These are phyloP conservation scores for Antheraea mylitta DNA, from an alignment of 1,140 invertebrate genomes.

Conservation along the genomic window DNA sequence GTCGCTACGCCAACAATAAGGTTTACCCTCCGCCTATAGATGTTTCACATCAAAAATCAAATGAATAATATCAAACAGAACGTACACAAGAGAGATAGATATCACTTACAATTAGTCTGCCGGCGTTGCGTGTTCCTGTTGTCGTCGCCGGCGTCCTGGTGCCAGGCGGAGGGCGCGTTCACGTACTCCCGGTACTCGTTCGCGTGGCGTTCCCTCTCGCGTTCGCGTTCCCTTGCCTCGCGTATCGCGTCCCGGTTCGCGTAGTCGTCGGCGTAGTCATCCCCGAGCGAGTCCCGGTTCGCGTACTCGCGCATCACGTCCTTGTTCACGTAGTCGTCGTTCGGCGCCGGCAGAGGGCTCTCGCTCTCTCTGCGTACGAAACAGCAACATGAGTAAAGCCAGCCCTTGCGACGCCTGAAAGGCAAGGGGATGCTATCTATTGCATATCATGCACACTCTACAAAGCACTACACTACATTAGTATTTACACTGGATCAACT, in stretches of 20 bases:
- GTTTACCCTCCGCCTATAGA: too few species aligned
- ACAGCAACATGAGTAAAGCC: slow-evolving; percentile 72
- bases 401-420: slow-evolving; percentile 65
- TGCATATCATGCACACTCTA: slow-evolving; percentile 43
- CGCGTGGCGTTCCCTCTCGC: slow-evolving; percentile 44
- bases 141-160: slow-evolving; percentile 59
- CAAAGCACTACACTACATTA: slow-evolving; percentile 32
- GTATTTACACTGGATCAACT: neutral
- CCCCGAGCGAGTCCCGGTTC: slow-evolving; percentile 70
- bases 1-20: too few species aligned
- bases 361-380: slow-evolving; percentile 75
- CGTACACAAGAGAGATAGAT: too few species aligned
- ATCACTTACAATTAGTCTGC: slow-evolving; percentile 47
- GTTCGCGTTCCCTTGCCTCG: slow-evolving; percentile 64
- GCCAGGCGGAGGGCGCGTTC: slow-evolving; percentile 63
- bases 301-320: slow-evolving; percentile 71
- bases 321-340: slow-evolving; percentile 75
- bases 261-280: slow-evolving; percentile 75
- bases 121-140: slow-evolving; percentile 75
- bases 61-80: too few species aligned
- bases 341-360: slow-evolving; percentile 60
- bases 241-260: slow-evolving; percentile 74
- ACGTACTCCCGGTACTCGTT: slow-evolving; percentile 72
- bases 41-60: too few species aligned
- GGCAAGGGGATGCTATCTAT: slow-evolving; percentile 47